phyloP scores from a whole-genome alignment of 2,797 vertebrate species.

The Onychomys leucogaster region DNA sequence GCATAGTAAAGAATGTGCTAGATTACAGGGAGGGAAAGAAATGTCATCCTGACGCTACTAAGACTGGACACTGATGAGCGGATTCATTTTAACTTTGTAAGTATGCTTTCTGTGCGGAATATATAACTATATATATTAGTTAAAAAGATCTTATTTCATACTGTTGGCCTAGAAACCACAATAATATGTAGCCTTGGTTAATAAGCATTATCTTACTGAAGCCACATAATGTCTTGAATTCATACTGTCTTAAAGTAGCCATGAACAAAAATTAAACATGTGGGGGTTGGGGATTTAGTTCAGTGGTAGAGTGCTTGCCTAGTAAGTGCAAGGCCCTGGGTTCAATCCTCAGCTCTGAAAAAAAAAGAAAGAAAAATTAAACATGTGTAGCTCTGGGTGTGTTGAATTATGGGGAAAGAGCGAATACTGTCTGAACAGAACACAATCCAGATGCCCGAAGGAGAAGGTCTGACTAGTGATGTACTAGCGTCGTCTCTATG shows the following conservation, averaged over 20 bases:
- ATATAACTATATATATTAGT: no score
- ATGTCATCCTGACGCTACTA: background rate
- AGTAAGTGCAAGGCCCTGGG: no score
- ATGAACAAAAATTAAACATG: background rate
- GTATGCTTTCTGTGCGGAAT: slow-evolving; percentile 24
- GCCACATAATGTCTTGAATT: slow-evolving; percentile 47
- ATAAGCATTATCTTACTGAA: slow-evolving; percentile 53
- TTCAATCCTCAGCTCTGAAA: no score
- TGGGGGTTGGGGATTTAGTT: no score
- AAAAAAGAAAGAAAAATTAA: no score
- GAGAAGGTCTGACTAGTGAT: background rate
- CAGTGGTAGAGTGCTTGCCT: no score
- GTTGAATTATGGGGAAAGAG: slow-evolving; percentile 38
- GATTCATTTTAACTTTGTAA: background rate
- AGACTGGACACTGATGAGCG: background rate
- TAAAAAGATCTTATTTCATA: slow-evolving; percentile 36
- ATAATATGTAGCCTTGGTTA: slow-evolving; percentile 72
- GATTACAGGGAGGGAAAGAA: background rate
- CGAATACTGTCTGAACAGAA: background rate
- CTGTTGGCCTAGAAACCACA: slow-evolving; percentile 69
- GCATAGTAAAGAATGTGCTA: background rate
- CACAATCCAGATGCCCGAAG: background rate
- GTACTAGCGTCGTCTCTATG: background rate
- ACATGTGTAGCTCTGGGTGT: background rate
- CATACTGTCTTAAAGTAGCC: background rate